phyloP scores from a whole-genome alignment of 2,888 invertebrate species.

The Nephrotoma guestfalica region DNA sequence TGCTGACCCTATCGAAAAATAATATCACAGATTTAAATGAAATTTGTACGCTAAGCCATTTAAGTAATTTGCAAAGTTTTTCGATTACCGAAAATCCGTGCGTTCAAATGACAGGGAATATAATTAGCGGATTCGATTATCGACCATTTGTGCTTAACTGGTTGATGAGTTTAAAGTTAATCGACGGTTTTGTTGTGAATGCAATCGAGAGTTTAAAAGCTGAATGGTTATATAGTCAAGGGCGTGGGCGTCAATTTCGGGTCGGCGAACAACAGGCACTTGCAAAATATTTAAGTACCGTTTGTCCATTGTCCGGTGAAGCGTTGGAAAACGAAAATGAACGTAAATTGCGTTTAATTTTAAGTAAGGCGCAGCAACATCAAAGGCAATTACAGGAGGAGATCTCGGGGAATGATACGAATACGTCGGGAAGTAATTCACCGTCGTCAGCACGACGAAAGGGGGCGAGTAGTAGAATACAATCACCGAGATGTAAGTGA shows the following conservation, averaged over 20 bases:
- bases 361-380: constrained; percentile 83
- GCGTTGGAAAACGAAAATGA: constrained; percentile 73
- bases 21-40: constrained; percentile 74
- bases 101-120: constrained; percentile 59
- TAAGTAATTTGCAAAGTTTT: constrained; percentile 62
- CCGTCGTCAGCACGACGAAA: constrained; percentile 29
- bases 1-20: constrained; percentile 68
- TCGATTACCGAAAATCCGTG: constrained; percentile 81
- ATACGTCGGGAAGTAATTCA: constrained; percentile 28
- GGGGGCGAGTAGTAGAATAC: constrained; percentile 28
- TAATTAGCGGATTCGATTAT: constrained; percentile 77
- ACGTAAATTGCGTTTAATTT: constrained; percentile 67
- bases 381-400: constrained; percentile 70
- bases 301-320: constrained; percentile 73
- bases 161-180: constrained; percentile 74
- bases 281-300: constrained; percentile 66
- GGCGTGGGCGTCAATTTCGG: constrained; percentile 76
- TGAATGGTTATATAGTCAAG: constrained; percentile 92
- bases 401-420: constrained; percentile 29
- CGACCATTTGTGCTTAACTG: constrained; percentile 87
- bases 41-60: constrained; percentile 63
- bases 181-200: constrained; percentile 79
- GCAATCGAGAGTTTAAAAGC: constrained; percentile 88
- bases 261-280: constrained; percentile 71
- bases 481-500: constrained; percentile 30